phyloP scores from a whole-genome alignment of 2,888 invertebrate genomes.

The Heliconius hortense region DNA sequence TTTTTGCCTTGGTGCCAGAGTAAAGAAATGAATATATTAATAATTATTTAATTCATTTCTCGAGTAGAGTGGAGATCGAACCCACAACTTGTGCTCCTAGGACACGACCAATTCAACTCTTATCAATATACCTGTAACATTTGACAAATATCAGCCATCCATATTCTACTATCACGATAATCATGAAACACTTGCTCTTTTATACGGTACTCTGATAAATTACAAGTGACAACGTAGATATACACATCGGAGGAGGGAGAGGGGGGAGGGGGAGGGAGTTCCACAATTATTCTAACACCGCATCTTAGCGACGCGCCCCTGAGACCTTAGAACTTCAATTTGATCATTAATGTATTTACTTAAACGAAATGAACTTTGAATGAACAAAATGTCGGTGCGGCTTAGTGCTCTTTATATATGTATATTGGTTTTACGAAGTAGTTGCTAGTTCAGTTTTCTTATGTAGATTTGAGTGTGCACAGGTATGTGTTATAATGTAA shows the following conservation, averaged over 20 bases:
- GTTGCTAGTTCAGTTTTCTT: not conserved
- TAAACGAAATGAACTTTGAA: constrained; percentile 11
- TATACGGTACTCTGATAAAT: constrained; percentile 23
- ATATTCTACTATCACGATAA: not conserved
- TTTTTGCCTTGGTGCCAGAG: no score
- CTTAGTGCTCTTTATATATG: not conserved
- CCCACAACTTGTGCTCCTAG: no score
- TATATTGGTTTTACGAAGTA: not conserved
- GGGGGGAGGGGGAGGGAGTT: constrained; percentile 4
- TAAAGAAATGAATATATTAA: no score
- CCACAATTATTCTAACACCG: constrained; percentile 29
- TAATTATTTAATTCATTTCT: no score
- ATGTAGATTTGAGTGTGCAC: not conserved
- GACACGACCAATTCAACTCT: no score
- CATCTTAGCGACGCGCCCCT: constrained; percentile 18
- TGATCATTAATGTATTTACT: constrained; percentile 20
- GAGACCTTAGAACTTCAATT: constrained; percentile 10
- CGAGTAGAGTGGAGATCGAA: no score
- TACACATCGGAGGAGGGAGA: not conserved
- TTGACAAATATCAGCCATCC: not conserved
- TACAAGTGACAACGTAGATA: constrained; percentile 10
- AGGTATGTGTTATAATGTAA: no score
- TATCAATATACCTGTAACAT: not conserved
- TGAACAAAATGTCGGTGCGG: not conserved
- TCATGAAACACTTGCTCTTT: constrained; percentile 5